Percentiles rank a stretch among this genome's conserved stretches.
phyloP scores from a whole-genome alignment of 2,797 vertebrate genomes.

The Cichlasoma orientale region DNA sequence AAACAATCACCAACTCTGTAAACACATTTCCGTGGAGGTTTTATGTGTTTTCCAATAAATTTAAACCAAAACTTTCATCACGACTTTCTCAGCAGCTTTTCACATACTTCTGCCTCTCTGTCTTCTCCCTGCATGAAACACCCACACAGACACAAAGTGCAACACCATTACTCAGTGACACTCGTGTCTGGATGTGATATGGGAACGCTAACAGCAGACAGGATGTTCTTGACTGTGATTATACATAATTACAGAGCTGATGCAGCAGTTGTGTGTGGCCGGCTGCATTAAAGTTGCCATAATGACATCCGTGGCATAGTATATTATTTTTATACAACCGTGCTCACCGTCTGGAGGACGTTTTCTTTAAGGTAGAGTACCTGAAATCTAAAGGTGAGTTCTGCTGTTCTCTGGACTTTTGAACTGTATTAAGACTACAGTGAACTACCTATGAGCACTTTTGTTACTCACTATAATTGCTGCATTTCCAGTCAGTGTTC shows the following conservation, averaged over 20 bases:
- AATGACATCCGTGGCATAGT: background rate
- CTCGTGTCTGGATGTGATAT: background rate
- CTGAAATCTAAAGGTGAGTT: background rate
- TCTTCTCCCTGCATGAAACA: background rate
- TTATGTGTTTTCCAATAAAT: background rate
- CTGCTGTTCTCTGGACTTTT: background rate
- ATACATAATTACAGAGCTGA: slow-evolving; percentile 15
- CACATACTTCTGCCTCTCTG: background rate
- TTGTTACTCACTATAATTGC: background rate
- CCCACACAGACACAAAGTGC: background rate
- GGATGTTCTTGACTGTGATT: slow-evolving; percentile 14
- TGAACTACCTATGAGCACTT: background rate
- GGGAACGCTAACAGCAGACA: background rate
- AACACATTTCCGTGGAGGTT: background rate
- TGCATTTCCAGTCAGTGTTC: too few relatives aligned
- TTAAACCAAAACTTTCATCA: background rate
- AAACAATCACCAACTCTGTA: background rate
- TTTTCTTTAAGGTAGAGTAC: background rate
- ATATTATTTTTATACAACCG: background rate
- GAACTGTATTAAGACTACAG: background rate
- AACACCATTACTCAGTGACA: background rate
- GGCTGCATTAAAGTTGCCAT: background rate
- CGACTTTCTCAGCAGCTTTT: background rate
- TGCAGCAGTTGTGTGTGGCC: background rate
- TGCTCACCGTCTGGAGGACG: background rate